A percentile compares a stretch with the other conserved stretches of the same genome.
Conservation (phyloP, 2,797 vertebrate genomes). For the Enoplosus armatus region DNA sequence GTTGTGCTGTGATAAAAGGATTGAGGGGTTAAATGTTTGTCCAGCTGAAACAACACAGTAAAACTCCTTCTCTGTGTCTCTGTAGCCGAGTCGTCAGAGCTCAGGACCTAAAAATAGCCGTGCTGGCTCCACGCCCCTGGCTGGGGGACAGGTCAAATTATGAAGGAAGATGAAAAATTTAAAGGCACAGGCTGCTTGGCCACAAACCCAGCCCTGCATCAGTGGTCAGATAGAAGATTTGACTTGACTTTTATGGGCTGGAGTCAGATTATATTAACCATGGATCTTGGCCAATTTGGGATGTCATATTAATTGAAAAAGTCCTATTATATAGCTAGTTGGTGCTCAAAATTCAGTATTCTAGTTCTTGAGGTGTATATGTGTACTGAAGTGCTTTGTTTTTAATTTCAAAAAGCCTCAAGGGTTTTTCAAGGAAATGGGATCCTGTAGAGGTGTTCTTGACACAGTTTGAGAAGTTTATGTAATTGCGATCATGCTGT, state of each 20-base stretch:
- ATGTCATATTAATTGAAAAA: constrained; percentile 56
- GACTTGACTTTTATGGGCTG: constrained; percentile 74
- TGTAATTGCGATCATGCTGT: constrained; percentile 74
- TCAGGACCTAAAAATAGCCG: constrained; percentile 93
- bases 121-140: constrained; percentile 93
- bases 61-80: constrained; percentile 81
- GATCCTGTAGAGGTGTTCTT: constrained; percentile 56
- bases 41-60: constrained; percentile 86
- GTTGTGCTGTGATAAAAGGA: constrained; percentile 74
- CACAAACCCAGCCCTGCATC: constrained; percentile 78
- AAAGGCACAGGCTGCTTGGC: constrained; percentile 85
- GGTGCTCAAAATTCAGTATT: constrained; percentile 4
- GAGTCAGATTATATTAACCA: constrained; percentile 64
- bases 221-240: constrained; percentile 78
- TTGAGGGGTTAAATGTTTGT: constrained; percentile 83
- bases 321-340: neutral
- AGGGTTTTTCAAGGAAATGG: constrained; percentile 47
- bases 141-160: constrained; percentile 95
- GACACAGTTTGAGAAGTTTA: constrained; percentile 75
- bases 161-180: constrained; percentile 92
- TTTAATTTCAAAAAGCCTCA: constrained; percentile 23
- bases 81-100: constrained; percentile 87
- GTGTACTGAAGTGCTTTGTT: constrained; percentile 37
- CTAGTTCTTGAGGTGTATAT: neutral
- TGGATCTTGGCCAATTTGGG: constrained; percentile 34